phyloP scores from a whole-genome alignment of 2,113 vertebrate genomes.

The Nesoenas mayeri region DNA sequence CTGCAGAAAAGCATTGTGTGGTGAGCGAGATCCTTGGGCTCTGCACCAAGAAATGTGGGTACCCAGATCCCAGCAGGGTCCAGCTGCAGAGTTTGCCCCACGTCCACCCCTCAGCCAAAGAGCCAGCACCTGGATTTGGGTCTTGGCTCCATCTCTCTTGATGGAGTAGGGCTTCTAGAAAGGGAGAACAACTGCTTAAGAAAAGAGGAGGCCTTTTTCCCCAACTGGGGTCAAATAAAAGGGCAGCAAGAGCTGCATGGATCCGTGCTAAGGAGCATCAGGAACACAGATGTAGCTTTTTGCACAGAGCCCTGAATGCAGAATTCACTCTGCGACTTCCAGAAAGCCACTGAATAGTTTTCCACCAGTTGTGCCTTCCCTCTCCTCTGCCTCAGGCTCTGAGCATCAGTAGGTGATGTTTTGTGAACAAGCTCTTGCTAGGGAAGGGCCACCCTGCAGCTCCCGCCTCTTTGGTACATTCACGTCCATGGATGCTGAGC shows the following conservation, averaged over 20 bases:
- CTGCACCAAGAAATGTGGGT: neutral
- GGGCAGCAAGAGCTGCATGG: neutral
- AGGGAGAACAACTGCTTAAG: neutral
- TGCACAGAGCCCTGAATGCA: neutral
- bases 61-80: neutral
- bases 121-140: neutral
- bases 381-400: neutral
- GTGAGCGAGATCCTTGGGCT: fast-evolving
- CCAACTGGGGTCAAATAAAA: neutral
- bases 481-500: fast-evolving
- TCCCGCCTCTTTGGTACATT: neutral
- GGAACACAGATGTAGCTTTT: constrained; percentile 4
- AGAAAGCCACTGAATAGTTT: neutral
- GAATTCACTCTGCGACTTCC: neutral
- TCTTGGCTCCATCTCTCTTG: fast-evolving
- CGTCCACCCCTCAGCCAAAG: neutral
- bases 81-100: neutral
- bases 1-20: neutral
- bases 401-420: neutral
- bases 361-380: neutral
- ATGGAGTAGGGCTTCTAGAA: neutral
- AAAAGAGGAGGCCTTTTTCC: neutral
- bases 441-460: neutral
- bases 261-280: neutral
- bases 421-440: neutral